A percentile compares a stretch with the other conserved stretches of the same genome.
Evolutionary conservation across 2,113 vertebrate species (phyloP).

Genomic region (Zingel zingel): DNA sequence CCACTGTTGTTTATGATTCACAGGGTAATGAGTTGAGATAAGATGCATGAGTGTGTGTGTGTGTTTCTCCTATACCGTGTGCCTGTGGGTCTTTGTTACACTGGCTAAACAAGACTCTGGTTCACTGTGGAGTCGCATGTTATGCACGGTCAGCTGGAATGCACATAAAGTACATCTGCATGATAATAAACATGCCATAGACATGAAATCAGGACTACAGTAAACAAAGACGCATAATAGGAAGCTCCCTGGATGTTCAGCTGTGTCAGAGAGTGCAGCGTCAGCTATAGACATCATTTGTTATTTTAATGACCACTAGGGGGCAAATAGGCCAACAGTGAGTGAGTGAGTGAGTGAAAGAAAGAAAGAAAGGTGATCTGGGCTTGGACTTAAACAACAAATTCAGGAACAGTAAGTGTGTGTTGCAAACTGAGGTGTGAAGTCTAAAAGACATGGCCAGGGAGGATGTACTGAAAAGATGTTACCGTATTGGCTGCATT

Average conservation of each 20-base stretch:
- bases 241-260: background rate
- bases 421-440: too few relatives aligned
- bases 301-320: constrained; percentile 14
- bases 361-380: background rate
- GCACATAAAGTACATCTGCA: background rate
- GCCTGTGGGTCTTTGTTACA: background rate
- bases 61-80: background rate
- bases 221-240: background rate
- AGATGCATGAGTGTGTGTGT: constrained; percentile 47
- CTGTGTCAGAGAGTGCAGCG: background rate
- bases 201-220: background rate
- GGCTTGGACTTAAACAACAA: too few relatives aligned
- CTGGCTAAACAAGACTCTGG: background rate
- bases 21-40: constrained; percentile 70
- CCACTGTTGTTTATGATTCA: constrained; percentile 60
- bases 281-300: background rate
- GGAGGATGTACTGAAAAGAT: too few relatives aligned
- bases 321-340: constrained; percentile 9
- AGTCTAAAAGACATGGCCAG: too few relatives aligned
- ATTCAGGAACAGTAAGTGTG: too few relatives aligned
- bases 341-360: background rate
- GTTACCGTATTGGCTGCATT: too few relatives aligned
- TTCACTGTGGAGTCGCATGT: background rate
- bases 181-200: constrained; percentile 20
- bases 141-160: constrained; percentile 10